Evolutionary conservation across 1,140 invertebrate species (phyloP).

Genomic region (Dreissena rostriformis): DNA sequence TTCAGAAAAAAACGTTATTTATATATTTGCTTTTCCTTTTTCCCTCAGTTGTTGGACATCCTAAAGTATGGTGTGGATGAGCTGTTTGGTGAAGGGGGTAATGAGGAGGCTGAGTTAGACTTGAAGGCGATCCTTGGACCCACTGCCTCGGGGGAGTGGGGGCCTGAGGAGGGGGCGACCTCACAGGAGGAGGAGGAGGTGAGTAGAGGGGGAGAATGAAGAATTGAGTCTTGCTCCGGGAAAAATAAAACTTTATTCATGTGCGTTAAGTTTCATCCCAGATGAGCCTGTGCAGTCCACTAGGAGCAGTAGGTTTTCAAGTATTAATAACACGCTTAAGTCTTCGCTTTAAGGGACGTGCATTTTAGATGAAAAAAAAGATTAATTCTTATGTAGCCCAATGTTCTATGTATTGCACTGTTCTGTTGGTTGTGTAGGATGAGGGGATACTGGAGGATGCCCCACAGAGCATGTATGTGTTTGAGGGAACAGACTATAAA

Average conservation of each 20-base stretch:
- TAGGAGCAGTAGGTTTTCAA: too few relatives aligned
- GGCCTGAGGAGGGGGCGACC: conserved; percentile 60
- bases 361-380: too few relatives aligned
- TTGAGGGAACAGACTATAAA: conserved; percentile 79
- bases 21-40: too few relatives aligned
- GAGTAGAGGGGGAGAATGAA: neutral
- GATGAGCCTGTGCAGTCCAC: too few relatives aligned
- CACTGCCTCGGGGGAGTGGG: conserved; percentile 70
- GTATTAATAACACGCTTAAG: too few relatives aligned
- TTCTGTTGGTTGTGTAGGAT: conserved; percentile 7
- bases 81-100: conserved; percentile 71
- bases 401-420: neutral
- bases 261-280: too few relatives aligned
- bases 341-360: too few relatives aligned
- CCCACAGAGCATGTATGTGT: conserved; percentile 77
- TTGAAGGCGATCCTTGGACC: conserved; percentile 74
- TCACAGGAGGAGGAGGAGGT: conserved; percentile 40
- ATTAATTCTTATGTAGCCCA: neutral
- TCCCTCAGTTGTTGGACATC: conserved; percentile 77
- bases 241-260: too few relatives aligned
- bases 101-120: conserved; percentile 66
- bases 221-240: too few relatives aligned
- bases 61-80: conserved; percentile 80
- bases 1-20: too few relatives aligned
- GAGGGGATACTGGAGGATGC: conserved; percentile 51